Percentiles rank a stretch among this genome's conserved stretches.
phyloP scores from a whole-genome alignment of 2,797 vertebrate genomes.

The Halcyon smyrnensis region DNA sequence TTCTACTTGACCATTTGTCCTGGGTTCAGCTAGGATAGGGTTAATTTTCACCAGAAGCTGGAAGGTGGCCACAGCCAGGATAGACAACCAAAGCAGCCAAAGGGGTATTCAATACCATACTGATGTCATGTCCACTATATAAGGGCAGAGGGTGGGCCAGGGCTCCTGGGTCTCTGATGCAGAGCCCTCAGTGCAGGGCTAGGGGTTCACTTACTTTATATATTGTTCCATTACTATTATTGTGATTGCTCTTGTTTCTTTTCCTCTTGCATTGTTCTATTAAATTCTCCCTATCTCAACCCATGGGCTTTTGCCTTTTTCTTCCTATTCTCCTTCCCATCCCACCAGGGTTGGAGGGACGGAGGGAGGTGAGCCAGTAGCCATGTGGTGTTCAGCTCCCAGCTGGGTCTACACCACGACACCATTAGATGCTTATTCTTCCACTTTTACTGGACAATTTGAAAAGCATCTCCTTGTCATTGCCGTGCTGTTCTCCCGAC shows the following conservation, averaged over 20 bases:
- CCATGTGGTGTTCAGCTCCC: background rate
- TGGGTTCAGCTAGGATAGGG: too few relatives aligned
- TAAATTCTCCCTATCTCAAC: background rate
- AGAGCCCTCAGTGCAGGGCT: background rate
- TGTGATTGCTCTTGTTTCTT: too few relatives aligned
- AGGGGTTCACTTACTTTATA: background rate
- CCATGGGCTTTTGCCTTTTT: background rate
- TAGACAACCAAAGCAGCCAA: background rate
- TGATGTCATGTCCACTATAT: background rate
- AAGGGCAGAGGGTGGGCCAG: background rate
- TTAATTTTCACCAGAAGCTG: too few relatives aligned
- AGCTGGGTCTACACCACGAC: background rate
- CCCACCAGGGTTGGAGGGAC: too few relatives aligned
- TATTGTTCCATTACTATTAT: too few relatives aligned
- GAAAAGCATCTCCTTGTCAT: slow-evolving; percentile 24
- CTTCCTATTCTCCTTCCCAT: background rate
- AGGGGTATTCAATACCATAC: background rate
- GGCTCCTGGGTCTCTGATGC: background rate
- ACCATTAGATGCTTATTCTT: background rate
- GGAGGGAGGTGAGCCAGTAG: background rate
- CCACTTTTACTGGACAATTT: background rate
- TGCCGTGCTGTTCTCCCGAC: background rate
- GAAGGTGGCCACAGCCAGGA: too few relatives aligned
- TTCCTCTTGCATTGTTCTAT: background rate
- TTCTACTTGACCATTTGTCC: background rate